These are phyloP conservation scores for Sylvietta virens DNA, from an alignment of 2,113 vertebrate genomes.

Conservation along the genomic window DNA sequence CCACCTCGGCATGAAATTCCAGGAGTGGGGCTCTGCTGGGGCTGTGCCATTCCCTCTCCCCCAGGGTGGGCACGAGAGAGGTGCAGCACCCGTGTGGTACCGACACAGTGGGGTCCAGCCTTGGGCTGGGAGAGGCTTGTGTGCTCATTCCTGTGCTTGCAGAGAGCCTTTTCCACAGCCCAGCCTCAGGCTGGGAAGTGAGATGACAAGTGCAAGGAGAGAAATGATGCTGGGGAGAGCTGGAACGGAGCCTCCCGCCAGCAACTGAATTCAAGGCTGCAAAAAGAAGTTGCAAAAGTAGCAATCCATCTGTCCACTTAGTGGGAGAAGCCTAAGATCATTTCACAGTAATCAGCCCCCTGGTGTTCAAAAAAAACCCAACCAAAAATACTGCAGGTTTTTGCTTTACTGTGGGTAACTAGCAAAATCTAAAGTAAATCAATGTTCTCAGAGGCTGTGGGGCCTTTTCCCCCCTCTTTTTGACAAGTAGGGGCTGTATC, in stretches of 20 bases:
- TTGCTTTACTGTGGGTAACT: not conserved
- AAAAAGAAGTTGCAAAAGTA: conserved; percentile 5
- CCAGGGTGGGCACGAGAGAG: rapidly evolving
- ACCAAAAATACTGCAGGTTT: not conserved
- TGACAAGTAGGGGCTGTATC: not conserved
- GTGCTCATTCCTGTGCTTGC: rapidly evolving
- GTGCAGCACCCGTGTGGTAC: rapidly evolving
- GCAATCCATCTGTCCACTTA: conserved; percentile 58
- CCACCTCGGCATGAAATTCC: not conserved
- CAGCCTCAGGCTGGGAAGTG: not conserved
- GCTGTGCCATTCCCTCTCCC: not conserved
- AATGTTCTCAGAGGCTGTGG: not conserved
- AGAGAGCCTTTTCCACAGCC: not conserved
- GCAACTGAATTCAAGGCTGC: not conserved
- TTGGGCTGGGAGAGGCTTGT: rapidly evolving
- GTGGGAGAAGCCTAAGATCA: conserved; percentile 45
- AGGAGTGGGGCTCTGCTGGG: not conserved
- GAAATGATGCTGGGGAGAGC: not conserved
- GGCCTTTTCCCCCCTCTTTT: not conserved
- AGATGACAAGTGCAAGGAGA: not conserved
- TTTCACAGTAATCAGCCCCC: conserved; percentile 33
- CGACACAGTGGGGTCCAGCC: rapidly evolving
- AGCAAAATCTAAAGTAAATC: not conserved
- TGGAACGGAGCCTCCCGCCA: not conserved
- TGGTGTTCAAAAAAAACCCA: not conserved